phyloP scores from a whole-genome alignment of 2,797 vertebrate genomes.

The Uromys caudimaculatus region DNA sequence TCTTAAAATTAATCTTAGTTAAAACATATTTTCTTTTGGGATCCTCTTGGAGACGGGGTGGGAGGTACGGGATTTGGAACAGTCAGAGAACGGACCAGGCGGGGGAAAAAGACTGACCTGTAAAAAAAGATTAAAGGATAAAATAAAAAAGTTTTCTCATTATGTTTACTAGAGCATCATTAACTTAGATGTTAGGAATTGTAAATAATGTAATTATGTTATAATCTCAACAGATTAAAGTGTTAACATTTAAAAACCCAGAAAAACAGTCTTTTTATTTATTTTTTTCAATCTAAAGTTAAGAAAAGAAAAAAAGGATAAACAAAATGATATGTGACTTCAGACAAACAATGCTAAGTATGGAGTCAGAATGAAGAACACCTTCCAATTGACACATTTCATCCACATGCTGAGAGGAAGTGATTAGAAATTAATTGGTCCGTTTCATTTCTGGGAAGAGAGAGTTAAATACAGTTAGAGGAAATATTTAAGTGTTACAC shows the following conservation, averaged over 20 bases:
- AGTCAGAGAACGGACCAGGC: too few relatives aligned
- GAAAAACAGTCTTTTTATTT: neutral
- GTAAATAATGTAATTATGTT: neutral
- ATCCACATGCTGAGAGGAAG: neutral
- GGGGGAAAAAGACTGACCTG: too few relatives aligned
- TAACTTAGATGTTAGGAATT: neutral
- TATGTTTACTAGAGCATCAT: neutral
- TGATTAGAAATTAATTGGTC: constrained; percentile 18
- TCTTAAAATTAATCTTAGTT: neutral
- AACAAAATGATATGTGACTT: neutral
- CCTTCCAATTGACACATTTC: neutral
- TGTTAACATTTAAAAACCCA: neutral
- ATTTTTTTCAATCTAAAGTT: constrained; percentile 1
- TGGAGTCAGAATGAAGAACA: neutral
- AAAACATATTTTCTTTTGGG: neutral
- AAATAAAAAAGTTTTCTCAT: neutral
- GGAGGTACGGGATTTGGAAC: too few relatives aligned
- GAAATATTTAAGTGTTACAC: constrained; percentile 68
- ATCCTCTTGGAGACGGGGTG: too few relatives aligned
- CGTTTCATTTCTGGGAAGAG: constrained; percentile 9
- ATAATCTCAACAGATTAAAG: neutral
- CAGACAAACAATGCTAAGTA: neutral
- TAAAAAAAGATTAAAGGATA: too few relatives aligned
- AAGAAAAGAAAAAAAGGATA: neutral
- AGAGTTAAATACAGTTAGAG: constrained; percentile 10